phyloP scores from a whole-genome alignment of 2,888 invertebrate genomes.

The Cerastis leucographa region DNA sequence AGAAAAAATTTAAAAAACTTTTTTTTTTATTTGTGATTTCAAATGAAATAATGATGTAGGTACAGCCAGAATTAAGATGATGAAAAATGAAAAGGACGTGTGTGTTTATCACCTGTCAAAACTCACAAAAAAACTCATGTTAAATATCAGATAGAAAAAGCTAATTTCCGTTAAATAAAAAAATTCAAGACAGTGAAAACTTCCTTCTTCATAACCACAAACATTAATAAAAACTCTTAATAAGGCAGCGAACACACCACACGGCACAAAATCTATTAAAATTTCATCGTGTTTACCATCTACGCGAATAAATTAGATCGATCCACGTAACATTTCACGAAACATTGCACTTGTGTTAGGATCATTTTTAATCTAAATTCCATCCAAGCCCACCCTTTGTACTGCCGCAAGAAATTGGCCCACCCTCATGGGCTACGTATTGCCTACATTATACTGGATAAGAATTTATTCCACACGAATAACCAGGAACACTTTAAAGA shows the following conservation, averaged over 20 bases:
- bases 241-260: constrained; percentile 6
- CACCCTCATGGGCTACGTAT: constrained; percentile 67
- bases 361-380: constrained; percentile 89
- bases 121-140: too few species aligned
- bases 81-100: background rate
- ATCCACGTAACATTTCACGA: constrained; percentile 78
- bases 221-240: background rate
- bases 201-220: background rate
- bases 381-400: constrained; percentile 81
- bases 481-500: constrained; percentile 74
- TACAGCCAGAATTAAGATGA: background rate
- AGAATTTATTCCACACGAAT: constrained; percentile 80
- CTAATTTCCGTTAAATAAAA: background rate
- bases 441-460: constrained; percentile 79
- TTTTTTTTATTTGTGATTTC: too few species aligned
- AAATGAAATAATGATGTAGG: background rate
- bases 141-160: background rate
- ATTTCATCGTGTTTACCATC: constrained; percentile 23
- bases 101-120: background rate
- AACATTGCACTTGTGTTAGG: constrained; percentile 81
- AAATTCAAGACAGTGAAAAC: background rate
- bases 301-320: constrained; percentile 67
- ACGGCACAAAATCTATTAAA: constrained; percentile 44
- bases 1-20: too few species aligned
- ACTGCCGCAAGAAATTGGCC: constrained; percentile 70